Evolutionary conservation across 2,113 vertebrate species (phyloP).

Genomic region (Greenwoodochromis staneri): DNA sequence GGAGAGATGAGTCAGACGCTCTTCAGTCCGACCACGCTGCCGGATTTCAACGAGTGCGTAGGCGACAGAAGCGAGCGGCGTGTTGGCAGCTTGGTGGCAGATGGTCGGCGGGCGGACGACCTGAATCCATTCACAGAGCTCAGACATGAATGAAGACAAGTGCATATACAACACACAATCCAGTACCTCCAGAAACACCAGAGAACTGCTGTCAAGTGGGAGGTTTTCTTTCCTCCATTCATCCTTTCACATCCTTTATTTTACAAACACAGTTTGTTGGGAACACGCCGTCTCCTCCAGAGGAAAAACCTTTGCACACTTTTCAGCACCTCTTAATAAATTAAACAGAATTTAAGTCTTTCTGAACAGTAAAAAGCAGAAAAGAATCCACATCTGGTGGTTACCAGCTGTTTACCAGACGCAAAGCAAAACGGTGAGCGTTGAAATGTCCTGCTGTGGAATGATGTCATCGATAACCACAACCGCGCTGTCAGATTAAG

Average conservation of each 20-base stretch:
- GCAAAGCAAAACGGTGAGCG: rapidly evolving
- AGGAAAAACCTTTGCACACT: not conserved
- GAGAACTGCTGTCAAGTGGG: not conserved
- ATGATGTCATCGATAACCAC: not conserved
- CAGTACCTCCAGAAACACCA: not conserved
- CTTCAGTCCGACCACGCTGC: constrained; percentile 14
- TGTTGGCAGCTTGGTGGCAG: not conserved
- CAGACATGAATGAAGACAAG: not conserved
- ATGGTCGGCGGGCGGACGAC: constrained; percentile 1
- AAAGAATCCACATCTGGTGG: not conserved
- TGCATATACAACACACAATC: not conserved
- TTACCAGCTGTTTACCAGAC: not conserved
- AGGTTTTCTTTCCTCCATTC: not conserved
- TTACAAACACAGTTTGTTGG: not conserved
- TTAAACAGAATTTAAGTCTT: not conserved
- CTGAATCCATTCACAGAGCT: constrained; percentile 4
- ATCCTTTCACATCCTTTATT: not conserved
- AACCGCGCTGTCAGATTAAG: rapidly evolving
- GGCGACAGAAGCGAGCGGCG: not conserved
- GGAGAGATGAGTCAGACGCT: not conserved
- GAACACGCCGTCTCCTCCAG: not conserved
- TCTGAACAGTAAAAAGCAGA: not conserved
- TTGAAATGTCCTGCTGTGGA: not conserved
- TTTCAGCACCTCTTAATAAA: rapidly evolving
- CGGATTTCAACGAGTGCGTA: not conserved